Percentiles rank a stretch among this genome's conserved stretches.
Conservation (phyloP, 2,888 invertebrate species). For the Melipona beecheii region DNA sequence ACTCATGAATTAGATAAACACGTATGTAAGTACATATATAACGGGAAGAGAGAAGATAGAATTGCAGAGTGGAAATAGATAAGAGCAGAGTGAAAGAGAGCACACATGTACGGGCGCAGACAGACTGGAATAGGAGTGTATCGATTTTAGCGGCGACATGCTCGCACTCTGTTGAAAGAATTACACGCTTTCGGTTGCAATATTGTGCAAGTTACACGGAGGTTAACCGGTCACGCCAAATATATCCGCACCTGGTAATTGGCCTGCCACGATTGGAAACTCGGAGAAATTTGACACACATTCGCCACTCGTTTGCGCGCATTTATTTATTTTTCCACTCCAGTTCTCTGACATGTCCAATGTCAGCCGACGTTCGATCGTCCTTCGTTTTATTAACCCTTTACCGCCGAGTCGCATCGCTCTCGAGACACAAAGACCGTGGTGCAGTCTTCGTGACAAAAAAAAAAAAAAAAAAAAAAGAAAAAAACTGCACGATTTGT, state of each 20-base stretch:
- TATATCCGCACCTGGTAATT: slow-evolving; percentile 65
- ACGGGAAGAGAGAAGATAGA: not conserved
- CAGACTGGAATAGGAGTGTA: slow-evolving; percentile 14
- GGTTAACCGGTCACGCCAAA: slow-evolving; percentile 68
- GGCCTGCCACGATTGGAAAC: slow-evolving; percentile 52
- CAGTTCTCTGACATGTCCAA: not conserved
- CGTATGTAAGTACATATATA: not conserved
- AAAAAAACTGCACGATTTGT: no score
- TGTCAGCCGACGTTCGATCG: not conserved
- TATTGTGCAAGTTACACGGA: slow-evolving; percentile 47
- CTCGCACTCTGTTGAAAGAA: slow-evolving; percentile 26
- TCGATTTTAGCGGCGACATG: slow-evolving; percentile 10
- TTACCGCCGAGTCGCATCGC: not conserved
- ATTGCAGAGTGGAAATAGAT: not conserved
- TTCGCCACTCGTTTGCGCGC: slow-evolving; percentile 43
- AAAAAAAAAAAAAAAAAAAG: not conserved
- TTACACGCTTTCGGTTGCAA: slow-evolving; percentile 47
- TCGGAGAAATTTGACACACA: slow-evolving; percentile 68
- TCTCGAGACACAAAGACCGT: no score
- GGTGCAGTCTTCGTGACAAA: not conserved
- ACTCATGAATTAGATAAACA: no score
- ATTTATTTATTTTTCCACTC: not conserved
- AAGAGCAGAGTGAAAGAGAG: not conserved
- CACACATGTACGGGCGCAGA: not conserved
- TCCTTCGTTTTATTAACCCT: not conserved